phyloP scores from a whole-genome alignment of 2,113 vertebrate genomes.

The Thunnus maccoyii region DNA sequence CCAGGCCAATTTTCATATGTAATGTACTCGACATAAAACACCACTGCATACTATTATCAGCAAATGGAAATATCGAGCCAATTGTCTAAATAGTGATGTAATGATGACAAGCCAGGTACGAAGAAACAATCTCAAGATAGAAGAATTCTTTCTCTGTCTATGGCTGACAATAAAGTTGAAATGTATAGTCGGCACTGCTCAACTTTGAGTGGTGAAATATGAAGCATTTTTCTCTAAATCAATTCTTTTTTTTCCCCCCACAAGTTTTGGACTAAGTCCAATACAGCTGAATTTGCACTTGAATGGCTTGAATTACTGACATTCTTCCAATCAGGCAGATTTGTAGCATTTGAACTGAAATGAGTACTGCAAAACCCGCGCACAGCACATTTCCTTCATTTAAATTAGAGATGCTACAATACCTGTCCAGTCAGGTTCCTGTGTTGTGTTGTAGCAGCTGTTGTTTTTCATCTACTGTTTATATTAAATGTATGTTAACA shows the following conservation, averaged over 20 bases:
- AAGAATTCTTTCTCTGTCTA: neutral
- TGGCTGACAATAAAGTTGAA: conserved; percentile 11
- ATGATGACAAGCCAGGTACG: neutral
- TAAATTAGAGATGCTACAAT: conserved; percentile 16
- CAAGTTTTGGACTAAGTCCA: conserved; percentile 25
- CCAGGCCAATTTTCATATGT: conserved; percentile 19
- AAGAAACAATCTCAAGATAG: neutral
- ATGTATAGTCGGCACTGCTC: neutral
- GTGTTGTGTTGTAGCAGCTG: neutral
- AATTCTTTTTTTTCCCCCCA: conserved; percentile 8
- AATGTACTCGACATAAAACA: conserved; percentile 31
- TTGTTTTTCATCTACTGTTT: neutral
- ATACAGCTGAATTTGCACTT: conserved; percentile 48
- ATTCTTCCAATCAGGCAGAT: conserved; percentile 55
- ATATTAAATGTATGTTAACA: neutral
- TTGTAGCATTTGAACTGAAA: conserved; percentile 52
- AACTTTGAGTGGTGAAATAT: conserved; percentile 21
- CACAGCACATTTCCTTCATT: conserved; percentile 34
- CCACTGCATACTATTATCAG: conserved; percentile 6
- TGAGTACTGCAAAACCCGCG: conserved; percentile 1
- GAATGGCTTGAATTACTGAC: conserved; percentile 54
- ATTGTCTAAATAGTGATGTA: conserved; percentile 18
- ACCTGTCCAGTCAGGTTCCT: conserved; percentile 4
- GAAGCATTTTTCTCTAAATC: conserved; percentile 9
- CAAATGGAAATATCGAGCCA: conserved; percentile 35